Evolutionary conservation across 2,113 vertebrate species (phyloP), one percentile per base, ranked within the genome.

Genomic region (Bostrychus sinensis): DNA sequence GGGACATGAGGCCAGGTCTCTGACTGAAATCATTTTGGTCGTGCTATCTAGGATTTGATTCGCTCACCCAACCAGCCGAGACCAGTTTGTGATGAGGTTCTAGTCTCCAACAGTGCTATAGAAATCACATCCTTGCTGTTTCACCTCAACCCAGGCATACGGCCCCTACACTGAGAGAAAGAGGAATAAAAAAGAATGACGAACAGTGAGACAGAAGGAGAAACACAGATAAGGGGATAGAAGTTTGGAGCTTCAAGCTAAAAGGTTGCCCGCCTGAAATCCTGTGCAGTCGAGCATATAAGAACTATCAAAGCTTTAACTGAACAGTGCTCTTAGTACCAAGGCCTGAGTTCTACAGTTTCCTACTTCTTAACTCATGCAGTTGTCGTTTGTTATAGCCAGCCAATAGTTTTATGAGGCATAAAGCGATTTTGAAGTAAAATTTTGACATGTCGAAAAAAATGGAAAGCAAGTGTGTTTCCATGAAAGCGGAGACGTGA

Each of bases 51-150:
- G 55, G 69, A 82, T 88, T 87, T 85, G 77, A 90, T 91, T 84
- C 75, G 56, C 75, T 83, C 72, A 28, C 79, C 77, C 70, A 83
- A 81, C 81, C 82, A 80, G 81, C 78, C 74, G 78, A 84, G 74
- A 86, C 82, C 79, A 67, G 77, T 74, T 76, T 73, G 70, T 86
- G 86, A 89, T 86, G 81, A 91, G 83, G 80, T 85, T 72, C 63
- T 77, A 84, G 81, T 78, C 81, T 89, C 87, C 82, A 82, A 57
- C 87, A 71, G 86, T 72, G 83, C 76, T 85, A 58, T 61, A 81
- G 79, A 89, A 90, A 90, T 88, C 83, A 64, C 82, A 87, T 83
- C 75, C 76, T 67, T n/a, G 63, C 77, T 77, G 74, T 81, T 84
- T 86, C 72, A 88, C 86, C 75, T 84, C 77, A 79, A 70, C 64